Evolutionary conservation across 23 tunicate species (phyloP), one percentile per base, ranked within the genome.

Genomic region (Oikopleura dioica): DNA sequence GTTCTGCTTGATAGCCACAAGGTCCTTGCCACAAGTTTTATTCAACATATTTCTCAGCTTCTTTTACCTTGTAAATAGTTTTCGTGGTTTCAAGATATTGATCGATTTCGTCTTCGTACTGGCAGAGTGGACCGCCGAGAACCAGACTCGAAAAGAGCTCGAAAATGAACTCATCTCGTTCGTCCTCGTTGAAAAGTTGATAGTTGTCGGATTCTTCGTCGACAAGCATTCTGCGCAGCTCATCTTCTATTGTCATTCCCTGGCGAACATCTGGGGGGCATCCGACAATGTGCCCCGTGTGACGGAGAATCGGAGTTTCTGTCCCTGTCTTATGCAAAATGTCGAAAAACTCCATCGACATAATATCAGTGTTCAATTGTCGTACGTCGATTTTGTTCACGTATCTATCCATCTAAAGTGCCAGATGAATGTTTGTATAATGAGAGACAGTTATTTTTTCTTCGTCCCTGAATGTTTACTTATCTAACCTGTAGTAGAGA

Each of bases 111-210:
- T 91, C 97, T 82, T 91, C 97, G 76, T 79, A 91, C 55, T 91
- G 97, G 59, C 94, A 91, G 29, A 91, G 68, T 0, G 94, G 84
- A 0, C 97, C 97, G 35, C 97, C 97, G 35, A 91, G 76, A 12
- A 89, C 94, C 35, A 91, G 38, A 36, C 76, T 80, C 1, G 77
- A 68, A 69, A 91, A 85, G 23, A 91, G 68, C 33, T 81, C 75
- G 51, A 91, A 91, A 34, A 91, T 35, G 31, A 85, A 76, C 78
- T 91, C 84, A 5, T 76, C 36, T 51, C 97, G 69, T 51, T 91
- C 87, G 0, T 69, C 87, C 12, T 91, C 97, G 78, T 72, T 79
- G 36, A 68, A 91, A 37, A 81, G 69, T 68, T 91, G 92, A 82
- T 77, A 91, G 55, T 91, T 91, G 35, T 85, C 92, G 29, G 84